Percentiles rank a stretch among this genome's conserved stretches.
Conservation (phyloP, 2,113 vertebrate genomes). For the Nettapus auritus region DNA sequence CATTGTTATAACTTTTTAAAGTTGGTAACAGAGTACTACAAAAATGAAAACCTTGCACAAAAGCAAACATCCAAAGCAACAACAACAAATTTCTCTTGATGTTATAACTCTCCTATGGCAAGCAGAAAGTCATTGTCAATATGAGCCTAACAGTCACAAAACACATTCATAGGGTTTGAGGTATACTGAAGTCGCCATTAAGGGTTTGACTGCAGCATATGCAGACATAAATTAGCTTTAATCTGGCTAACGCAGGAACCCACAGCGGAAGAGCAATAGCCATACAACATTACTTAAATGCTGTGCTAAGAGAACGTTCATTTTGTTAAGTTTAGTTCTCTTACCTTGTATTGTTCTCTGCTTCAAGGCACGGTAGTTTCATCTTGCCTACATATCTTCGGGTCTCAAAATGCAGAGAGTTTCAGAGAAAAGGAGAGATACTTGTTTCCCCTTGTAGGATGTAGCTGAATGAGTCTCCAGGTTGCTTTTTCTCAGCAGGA, state of each 20-base stretch:
- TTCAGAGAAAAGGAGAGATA: neutral
- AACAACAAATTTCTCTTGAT: neutral
- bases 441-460: neutral
- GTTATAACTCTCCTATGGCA: neutral
- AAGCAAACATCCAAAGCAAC: neutral
- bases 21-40: neutral
- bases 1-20: neutral
- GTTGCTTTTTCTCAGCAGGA: neutral
- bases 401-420: neutral
- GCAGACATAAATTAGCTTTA: neutral
- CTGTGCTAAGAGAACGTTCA: neutral
- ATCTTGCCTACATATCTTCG: neutral
- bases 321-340: neutral
- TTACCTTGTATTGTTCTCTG: neutral
- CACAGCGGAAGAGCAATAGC: neutral
- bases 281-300: neutral
- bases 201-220: neutral
- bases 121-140: neutral
- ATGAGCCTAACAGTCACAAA: neutral
- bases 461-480: neutral
- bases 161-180: neutral
- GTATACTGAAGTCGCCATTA: neutral
- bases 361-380: neutral
- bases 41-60: neutral
- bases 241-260: neutral